Conservation (phyloP, 2,113 vertebrate species). For the Ochotona curzoniae region DNA sequence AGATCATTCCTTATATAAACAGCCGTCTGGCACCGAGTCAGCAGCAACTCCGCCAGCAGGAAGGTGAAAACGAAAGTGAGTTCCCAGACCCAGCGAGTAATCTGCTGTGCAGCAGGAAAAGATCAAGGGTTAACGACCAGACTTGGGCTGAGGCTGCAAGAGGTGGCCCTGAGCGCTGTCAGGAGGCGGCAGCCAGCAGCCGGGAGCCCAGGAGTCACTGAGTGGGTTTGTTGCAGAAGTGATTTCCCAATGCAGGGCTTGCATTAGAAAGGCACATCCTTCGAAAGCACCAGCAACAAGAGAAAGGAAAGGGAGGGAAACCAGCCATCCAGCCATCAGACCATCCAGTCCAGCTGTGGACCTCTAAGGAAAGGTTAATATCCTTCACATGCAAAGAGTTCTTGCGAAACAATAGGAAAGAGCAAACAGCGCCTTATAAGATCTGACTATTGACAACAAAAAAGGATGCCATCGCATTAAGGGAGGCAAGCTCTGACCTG, state of each 20-base stretch:
- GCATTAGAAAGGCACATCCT: slow-evolving; percentile 60
- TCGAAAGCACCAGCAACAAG: slow-evolving; percentile 64
- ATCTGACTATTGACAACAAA: background rate
- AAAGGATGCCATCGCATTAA: background rate
- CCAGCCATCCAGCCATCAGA: no score
- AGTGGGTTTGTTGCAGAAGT: slow-evolving; percentile 58
- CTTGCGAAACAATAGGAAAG: slow-evolving; percentile 63
- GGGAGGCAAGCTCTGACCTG: background rate
- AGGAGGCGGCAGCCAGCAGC: slow-evolving; percentile 35
- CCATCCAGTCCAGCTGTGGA: background rate
- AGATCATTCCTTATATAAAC: slow-evolving; percentile 74
- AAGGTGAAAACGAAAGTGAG: slow-evolving; percentile 70
- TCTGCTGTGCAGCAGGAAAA: slow-evolving; percentile 54
- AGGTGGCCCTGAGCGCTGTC: background rate
- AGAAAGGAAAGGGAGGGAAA: no score
- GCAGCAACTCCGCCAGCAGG: background rate
- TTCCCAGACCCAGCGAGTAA: slow-evolving; percentile 50
- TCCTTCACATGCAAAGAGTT: slow-evolving; percentile 74
- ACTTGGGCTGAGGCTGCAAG: background rate
- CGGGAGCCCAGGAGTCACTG: background rate
- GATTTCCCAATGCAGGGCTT: slow-evolving; percentile 58
- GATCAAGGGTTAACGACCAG: slow-evolving; percentile 60
- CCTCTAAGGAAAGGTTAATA: background rate
- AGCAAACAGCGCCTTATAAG: background rate
- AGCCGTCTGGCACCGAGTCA: slow-evolving; percentile 62